These are phyloP conservation scores for Stenodema calcarata DNA, from an alignment of 2,888 invertebrate species.

Conservation along the genomic window DNA sequence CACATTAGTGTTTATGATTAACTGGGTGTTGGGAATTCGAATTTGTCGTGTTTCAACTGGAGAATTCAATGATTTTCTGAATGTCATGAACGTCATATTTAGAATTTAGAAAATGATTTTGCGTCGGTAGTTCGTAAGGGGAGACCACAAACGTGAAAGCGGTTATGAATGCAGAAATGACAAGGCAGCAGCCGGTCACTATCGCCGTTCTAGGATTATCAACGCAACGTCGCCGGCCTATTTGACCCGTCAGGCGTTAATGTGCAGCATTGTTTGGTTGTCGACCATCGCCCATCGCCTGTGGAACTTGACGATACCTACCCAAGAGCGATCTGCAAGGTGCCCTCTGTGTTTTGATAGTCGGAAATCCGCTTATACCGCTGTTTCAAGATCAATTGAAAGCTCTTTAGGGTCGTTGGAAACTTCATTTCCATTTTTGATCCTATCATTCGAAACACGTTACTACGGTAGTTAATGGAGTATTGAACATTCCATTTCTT, in stretches of 20 bases:
- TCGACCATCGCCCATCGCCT: not conserved
- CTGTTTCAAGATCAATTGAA: not conserved
- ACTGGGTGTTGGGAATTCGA: no score
- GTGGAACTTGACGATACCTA: not conserved
- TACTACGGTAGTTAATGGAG: no score
- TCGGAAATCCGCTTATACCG: not conserved
- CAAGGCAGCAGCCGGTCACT: not conserved
- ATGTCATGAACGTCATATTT: no score
- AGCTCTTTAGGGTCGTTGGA: not conserved
- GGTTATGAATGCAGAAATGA: not conserved
- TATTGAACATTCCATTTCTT: no score
- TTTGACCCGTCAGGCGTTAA: not conserved
- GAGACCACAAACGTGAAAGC: not conserved
- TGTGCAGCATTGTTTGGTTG: not conserved
- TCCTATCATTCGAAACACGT: not conserved
- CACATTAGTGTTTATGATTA: no score
- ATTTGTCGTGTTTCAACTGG: no score
- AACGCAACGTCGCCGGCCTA: not conserved
- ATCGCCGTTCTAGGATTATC: not conserved
- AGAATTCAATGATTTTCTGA: no score
- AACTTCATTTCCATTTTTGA: not conserved
- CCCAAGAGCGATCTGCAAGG: not conserved
- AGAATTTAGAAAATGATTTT: no score
- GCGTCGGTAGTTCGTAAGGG: not conserved
- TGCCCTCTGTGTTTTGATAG: not conserved